Base-by-base conservation (phyloP, 2,888 invertebrate species). In the Myopa tessellatipennis region DNA sequence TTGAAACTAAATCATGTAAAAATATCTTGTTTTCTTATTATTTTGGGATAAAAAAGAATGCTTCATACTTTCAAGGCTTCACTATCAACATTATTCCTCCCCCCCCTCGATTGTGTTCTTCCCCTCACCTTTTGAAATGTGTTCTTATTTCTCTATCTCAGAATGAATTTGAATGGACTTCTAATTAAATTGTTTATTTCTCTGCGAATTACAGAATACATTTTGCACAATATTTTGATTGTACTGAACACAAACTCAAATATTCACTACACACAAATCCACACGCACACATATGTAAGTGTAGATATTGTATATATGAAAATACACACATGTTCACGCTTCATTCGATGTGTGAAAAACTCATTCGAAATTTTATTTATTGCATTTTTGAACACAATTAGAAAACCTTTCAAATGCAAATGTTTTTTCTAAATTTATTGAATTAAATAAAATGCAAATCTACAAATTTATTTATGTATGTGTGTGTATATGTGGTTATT, bases 351-450 rank as follows among this genome's bases (percentile, higher is more conserved):
- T 52, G 18, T 52, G 70, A 70, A 34, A 34, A 67, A 38, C 52
- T 65, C 74, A 55, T 52, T 58, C 45, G 75, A 16, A 75, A 72
- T 72, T 76, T 71, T 77, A 77, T 77, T 77, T 77, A 77, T 77
- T 77, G 72, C 77, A 16, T 45, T 67, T 77, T 72, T 67, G 55
- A 77, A 77, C 72, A 38, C 65, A 65, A 72, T 77, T 77, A 77
- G 77, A 77, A 71, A 77, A 61, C 72, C 61, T 72, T 77, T 77
- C 72, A 77, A 77, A 77, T 77, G 67, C 71, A 77, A 67, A 76
- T 76, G 58, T 76, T 63, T 36, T 67, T 74, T 70, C 40, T 45
- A 50, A 75, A 75, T 72, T 77, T 77, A 77, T 77, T 77, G 71
- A 77, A 77, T 77, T 77, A 77, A 77, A 76, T 69, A 76, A 67